Base-by-base conservation (phyloP, 2,888 invertebrate genomes). In the Chalcis sispes region DNA sequence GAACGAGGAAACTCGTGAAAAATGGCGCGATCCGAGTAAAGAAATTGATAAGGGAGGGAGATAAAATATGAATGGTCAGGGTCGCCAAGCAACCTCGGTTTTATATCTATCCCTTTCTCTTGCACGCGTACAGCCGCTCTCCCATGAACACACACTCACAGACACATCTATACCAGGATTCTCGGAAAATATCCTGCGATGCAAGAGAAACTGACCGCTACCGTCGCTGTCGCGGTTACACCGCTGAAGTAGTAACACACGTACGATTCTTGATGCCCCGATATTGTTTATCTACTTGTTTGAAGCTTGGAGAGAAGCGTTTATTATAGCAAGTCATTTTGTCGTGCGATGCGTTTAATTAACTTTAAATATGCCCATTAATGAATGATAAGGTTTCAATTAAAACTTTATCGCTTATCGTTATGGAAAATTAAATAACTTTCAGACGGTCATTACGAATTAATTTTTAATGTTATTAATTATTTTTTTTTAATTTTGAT, bases 11-110 rank as follows among this genome's bases (percentile, higher is more conserved):
- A 42, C 42, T 46, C 75, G 79, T 82, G 83, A 84, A 81, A 85
- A 84, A 85, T 85, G 82, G 81, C 77, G 69, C 77, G 77, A 79
- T 79, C 46, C 32, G 75, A 61, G 80, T 79, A 81, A 83, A 84
- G 82, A 84, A 85, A 86, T 84, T 85, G 85, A 86, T 86, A 86
- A 86, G 82, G 78, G 72, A n/a, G 48, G 8, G 71, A 81, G 80
- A 85, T 83, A 82, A 85, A 84, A 85, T 83, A 85, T 82, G 82
- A 83, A 83, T 81, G 80, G 80, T 70, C 75, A 77, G 69, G 77
- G 80, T 74, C 62, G 65, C 56, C 54, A 59, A 25, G 59, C 66
- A 66, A 66, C 73, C 78, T 65, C 32, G 23, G n/a, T n/a, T n/a
- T n/a, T n/a, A n/a, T n/a, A n/a, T n/a, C n/a, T n/a, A n/a, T n/a